Base-by-base conservation (phyloP, 1,140 invertebrate species). In the Subanguina moxae region DNA sequence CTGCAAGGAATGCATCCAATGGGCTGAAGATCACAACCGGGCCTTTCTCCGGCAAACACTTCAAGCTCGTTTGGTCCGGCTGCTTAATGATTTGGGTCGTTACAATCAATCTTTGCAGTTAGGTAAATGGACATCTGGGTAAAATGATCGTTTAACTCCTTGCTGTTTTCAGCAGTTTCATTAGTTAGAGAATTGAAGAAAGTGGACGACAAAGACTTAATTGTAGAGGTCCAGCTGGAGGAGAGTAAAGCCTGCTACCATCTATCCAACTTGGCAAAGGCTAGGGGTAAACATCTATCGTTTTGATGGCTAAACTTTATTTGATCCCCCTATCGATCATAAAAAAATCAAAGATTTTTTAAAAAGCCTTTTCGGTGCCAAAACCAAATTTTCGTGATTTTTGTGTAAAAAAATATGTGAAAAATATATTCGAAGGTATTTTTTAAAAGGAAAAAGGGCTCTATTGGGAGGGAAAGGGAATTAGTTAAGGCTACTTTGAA, bases 201-300 rank as follows among this genome's bases (percentile, higher is more conserved):
- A 84, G 85, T 99, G 78, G 96, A 99, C 86, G 96, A 99, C 81
- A 99, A 99, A 85, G 94, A 97, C 85, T 86, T 99, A 62, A 85
- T 99, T 63, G 94, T 99, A 0, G 95, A 99, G 85, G 87, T 89
- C 7, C 92, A 97, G 79, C 85, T 99, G 56, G 85, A 98, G 70
- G 95, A 99, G 84, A 97, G 93, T 84, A 97, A 98, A 88, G 94
- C 93, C 30, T 98, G 96, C 85, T 94, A 98, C 87, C 92, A 93
- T 46, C 85, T 99, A 57, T 90, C 91, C 76, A 99, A 98, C 85
- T 86, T 97, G 76, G 92, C 93, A 15, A 97, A 96, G 86, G 92
- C 95, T 9, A 88, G 83, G 11, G 92, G 43, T 57, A 32, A 32
- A 30, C n/a, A n/a, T n/a, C n/a, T n/a, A 0, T 63, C 59, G 94